Evolutionary conservation across 2,797 vertebrate genomes (phyloP), one percentile per base, ranked within the genome.

Genomic region (Phrynocephalus forsythii): DNA sequence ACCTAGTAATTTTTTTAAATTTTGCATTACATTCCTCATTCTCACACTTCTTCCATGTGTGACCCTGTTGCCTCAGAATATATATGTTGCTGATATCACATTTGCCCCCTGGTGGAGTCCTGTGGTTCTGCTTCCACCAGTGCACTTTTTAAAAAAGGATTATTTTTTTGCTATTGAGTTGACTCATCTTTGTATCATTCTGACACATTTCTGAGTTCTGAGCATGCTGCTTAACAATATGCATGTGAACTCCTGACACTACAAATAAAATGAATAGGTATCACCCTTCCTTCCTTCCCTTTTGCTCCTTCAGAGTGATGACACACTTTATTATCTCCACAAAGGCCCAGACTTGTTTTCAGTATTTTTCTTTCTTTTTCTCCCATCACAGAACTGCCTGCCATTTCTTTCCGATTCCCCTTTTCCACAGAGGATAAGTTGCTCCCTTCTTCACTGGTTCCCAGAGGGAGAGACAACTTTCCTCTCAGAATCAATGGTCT

Each of bases 391-490:
- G 44, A 81, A 85, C 78, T 24, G 28, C 56, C 30, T 85, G 78
- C 60, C 71, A 88, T 30, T 84, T n/a, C 63, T 66, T 85, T 75
- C 78, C 18, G n/a, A 66, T 84, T 88, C 60, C 20, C 7, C 68
- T 24, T 73, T 80, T 75, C 80, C 56, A 79, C 77, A 88, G 56
- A 80, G n/a, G 24, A 80, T 81, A 60, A 78, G 44, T 9, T 67
- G 84, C 50, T 79, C 68, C 69, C 69, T 38, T 82, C 69, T 68
- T 87, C n/a, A 5, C 28, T 52, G 50, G 5, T 3, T 75, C 83
- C 77, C 87, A 33, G 52, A 88, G 76, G 52, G 82, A 87, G 80
- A 68, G 80, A 81, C 48, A 11, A 85, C 83, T 84, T 76, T 76
- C 69, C 60, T 76, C 68, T 52, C 66, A 81, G 79, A 85, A 77